Evolutionary conservation across 2,113 vertebrate species (phyloP), one percentile per base, ranked within the genome.

Genomic region (Perca schrenkii): DNA sequence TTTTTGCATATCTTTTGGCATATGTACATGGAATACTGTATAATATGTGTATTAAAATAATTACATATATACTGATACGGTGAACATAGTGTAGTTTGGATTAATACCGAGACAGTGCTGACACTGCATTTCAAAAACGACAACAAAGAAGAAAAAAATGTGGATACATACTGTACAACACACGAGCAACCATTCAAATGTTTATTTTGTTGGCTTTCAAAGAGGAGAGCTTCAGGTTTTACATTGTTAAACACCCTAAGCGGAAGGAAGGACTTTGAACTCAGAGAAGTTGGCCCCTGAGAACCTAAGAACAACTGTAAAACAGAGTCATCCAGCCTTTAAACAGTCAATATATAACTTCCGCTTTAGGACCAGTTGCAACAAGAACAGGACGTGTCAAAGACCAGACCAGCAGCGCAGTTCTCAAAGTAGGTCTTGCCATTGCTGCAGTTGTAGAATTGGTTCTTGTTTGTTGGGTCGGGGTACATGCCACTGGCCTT

Each of bases 321-420:
- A 80, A 79, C 43, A n/a, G 56, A 46, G 36, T 74, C 62, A 52
- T 54, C 43, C 60, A 72, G 73, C 54, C 50, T 72, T 84, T 50
- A 4, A 77, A 74, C 19, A 64, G 75, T 83, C 52, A 88, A 83
- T 87, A 22, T 85, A 2, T 84, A 84, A 88, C 86, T 50, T 61
- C 5, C 31, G 15, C 12, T 86, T 78, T 83, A 95, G 43, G 89
- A 15, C 94, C 93, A 92, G 88, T 86, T 94, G 77, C 86, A 88
- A 73, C 85, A 92, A 65, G 62, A 86, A 65, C 87, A 92, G 49
- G 82, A 70, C 31, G 80, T 49, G 70, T 91, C 68, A 63, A 94
- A 91, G 49, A 91, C 86, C 67, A 94, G 88, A 25, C 89, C 75
- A 7, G 31, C 11, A 36, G 88, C 83, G n/a, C 90, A 92, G 15